Evolutionary conservation across 2,113 vertebrate genomes (phyloP).

Genomic region (Bubo scandiacus): DNA sequence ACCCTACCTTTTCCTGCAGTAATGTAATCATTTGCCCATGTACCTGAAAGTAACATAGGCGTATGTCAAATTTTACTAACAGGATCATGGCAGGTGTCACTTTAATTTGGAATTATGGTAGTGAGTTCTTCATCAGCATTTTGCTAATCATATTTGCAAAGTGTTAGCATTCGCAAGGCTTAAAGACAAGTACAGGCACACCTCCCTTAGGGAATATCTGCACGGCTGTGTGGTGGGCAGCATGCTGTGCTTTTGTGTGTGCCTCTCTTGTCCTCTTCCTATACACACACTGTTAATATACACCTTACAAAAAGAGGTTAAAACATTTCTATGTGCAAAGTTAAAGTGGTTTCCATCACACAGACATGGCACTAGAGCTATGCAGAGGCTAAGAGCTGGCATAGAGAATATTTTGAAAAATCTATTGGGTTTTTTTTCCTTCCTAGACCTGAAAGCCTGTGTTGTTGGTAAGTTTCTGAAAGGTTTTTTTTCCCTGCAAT

Average conservation of each 20-base stretch:
- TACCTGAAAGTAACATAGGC: background rate
- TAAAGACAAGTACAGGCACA: background rate
- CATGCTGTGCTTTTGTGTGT: background rate
- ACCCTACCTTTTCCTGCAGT: background rate
- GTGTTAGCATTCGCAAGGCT: background rate
- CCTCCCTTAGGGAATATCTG: background rate
- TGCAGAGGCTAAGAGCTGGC: background rate
- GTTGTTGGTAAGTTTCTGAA: background rate
- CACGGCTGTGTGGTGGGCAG: background rate
- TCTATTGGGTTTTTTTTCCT: background rate
- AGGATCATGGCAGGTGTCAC: background rate
- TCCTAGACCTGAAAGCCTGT: background rate
- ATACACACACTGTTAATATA: accelerated
- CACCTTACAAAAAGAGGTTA: background rate
- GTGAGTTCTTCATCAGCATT: background rate
- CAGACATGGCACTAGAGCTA: background rate
- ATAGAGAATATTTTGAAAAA: background rate
- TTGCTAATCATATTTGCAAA: background rate
- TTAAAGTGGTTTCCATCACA: background rate
- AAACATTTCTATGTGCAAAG: background rate
- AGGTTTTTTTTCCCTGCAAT: background rate
- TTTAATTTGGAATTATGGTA: background rate
- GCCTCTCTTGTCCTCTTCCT: background rate
- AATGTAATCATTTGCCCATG: background rate
- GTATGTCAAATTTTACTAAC: background rate